Evolutionary conservation across 2,113 vertebrate genomes (phyloP).

Genomic region (Embiotoca jacksoni): DNA sequence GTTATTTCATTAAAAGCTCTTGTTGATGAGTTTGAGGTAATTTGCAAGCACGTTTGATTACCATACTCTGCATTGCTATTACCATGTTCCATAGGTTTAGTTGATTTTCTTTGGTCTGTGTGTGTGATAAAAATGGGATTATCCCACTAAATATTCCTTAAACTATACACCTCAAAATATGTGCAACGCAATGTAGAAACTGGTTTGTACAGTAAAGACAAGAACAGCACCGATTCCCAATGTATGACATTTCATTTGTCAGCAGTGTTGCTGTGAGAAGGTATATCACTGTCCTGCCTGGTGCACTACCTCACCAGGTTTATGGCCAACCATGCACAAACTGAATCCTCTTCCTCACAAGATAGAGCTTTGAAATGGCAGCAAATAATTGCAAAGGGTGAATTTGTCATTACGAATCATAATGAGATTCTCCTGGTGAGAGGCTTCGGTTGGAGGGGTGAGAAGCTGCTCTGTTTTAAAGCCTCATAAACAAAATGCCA

Average conservation of each 20-base stretch:
- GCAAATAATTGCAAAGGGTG: conserved; percentile 81
- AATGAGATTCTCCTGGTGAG: conserved; percentile 80
- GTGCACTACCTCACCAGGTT: conserved; percentile 63
- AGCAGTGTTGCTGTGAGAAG: conserved; percentile 52
- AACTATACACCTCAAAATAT: not conserved
- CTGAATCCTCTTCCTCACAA: conserved; percentile 64
- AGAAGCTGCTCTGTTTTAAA: conserved; percentile 72
- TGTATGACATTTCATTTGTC: conserved; percentile 61
- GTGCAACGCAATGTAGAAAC: conserved; percentile 11
- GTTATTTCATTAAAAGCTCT: conserved; percentile 88
- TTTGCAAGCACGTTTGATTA: conserved; percentile 84
- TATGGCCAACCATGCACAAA: conserved; percentile 68
- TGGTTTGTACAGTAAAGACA: conserved; percentile 23
- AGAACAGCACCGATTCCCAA: conserved; percentile 45
- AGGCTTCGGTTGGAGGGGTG: conserved; percentile 72
- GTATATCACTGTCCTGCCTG: conserved; percentile 66
- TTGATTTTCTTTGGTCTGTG: conserved; percentile 14
- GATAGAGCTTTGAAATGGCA: conserved; percentile 76
- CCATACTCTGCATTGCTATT: conserved; percentile 67
- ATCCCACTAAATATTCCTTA: conserved; percentile 1
- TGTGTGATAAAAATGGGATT: not conserved
- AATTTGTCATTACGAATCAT: conserved; percentile 83
- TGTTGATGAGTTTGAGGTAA: conserved; percentile 85
- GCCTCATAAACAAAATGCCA: conserved; percentile 79
- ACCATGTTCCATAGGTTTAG: conserved; percentile 48